These are phyloP conservation scores for Acrocephalus scirpaceus DNA, from an alignment of 2,797 vertebrate species.

Conservation along the genomic window DNA sequence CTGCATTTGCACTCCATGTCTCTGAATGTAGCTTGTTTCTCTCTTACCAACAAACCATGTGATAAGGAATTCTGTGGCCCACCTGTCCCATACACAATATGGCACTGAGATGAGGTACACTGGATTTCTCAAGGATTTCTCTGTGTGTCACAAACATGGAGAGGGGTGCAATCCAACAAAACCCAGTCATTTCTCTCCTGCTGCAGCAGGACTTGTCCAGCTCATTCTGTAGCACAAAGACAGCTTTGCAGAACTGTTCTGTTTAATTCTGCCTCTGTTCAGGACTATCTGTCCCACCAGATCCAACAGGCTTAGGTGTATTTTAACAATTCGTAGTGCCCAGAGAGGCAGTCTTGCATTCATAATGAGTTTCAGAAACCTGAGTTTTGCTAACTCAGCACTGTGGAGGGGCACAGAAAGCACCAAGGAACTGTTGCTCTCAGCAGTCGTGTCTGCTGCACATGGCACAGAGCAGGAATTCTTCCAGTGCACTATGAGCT, in stretches of 20 bases:
- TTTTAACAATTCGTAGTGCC: background rate
- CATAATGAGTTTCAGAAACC: background rate
- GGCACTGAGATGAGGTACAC: background rate
- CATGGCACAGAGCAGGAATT: background rate
- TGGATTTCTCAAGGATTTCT: background rate
- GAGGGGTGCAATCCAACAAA: background rate
- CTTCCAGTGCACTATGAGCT: background rate
- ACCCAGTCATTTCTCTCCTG: background rate
- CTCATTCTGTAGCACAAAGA: background rate
- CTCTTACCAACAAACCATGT: background rate
- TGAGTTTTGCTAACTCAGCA: background rate
- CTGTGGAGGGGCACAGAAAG: background rate
- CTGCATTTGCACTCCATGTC: background rate
- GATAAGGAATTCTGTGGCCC: background rate
- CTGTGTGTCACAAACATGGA: background rate
- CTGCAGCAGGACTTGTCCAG: background rate
- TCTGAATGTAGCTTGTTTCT: background rate
- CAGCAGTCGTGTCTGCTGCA: background rate
- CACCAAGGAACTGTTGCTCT: background rate
- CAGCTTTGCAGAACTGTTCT: background rate
- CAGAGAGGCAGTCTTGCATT: background rate
- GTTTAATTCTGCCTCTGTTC: background rate
- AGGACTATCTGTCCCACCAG: background rate
- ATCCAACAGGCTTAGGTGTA: background rate
- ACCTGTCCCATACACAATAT: background rate